Conservation (phyloP, 1,140 invertebrate species). For the Conus ventricosus region DNA sequence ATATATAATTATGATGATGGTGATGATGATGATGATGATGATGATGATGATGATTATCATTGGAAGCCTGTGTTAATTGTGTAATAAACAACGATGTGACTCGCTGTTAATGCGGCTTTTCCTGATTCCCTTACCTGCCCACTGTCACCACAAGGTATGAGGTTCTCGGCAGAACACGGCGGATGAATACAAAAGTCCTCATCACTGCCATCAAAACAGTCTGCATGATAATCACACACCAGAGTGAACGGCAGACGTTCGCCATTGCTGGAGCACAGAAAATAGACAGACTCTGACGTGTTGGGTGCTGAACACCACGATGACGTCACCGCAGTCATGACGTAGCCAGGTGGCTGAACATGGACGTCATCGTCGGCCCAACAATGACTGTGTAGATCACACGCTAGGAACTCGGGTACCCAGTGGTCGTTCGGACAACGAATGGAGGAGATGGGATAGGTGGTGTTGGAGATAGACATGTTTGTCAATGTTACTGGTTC, state of each 20-base stretch:
- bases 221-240: neutral
- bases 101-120: no score
- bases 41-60: no score
- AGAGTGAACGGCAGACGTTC: neutral
- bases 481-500: neutral
- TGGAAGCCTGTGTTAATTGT: no score
- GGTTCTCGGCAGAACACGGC: neutral
- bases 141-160: neutral
- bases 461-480: neutral
- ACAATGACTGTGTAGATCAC: neutral
- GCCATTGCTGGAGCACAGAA: neutral
- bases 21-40: no score
- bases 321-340: neutral
- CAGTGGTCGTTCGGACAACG: neutral
- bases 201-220: neutral
- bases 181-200: constrained; percentile 1
- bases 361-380: neutral
- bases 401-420: neutral
- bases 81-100: no score
- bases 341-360: neutral
- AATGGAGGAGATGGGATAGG: neutral
- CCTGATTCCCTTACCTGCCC: neutral
- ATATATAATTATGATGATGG: no score
- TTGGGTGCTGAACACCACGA: neutral
- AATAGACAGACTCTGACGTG: neutral